phyloP scores from a whole-genome alignment of 2,113 vertebrate species.

The Lucifuga dentata region DNA sequence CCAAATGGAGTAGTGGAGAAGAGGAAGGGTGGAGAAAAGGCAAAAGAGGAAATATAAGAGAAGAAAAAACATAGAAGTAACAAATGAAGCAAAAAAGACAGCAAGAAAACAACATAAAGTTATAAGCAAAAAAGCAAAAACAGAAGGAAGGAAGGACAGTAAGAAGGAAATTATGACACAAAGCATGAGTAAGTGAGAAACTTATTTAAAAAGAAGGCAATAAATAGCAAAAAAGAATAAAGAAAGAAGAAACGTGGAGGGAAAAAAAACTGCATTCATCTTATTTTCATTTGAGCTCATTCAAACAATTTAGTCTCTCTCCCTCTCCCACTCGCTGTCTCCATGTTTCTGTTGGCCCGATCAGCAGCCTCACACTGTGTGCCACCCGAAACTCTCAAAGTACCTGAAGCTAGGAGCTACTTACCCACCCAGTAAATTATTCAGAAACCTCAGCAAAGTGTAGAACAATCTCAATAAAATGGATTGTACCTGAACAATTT shows the following conservation, averaged over 20 bases:
- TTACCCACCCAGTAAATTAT: constrained; percentile 71
- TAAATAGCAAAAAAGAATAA: neutral
- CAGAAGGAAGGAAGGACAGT: neutral
- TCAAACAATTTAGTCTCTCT: constrained; percentile 34
- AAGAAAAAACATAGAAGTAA: no score
- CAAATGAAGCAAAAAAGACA: neutral
- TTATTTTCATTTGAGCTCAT: constrained; percentile 49
- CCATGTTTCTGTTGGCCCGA: constrained; percentile 20
- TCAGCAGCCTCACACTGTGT: constrained; percentile 38
- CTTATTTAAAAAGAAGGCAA: neutral
- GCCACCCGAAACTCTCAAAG: constrained; percentile 34
- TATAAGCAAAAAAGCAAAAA: neutral
- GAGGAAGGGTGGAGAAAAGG: constrained; percentile 28
- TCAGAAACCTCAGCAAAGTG: constrained; percentile 60
- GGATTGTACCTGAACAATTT: constrained; percentile 47
- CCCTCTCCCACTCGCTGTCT: neutral
- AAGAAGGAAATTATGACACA: neutral
- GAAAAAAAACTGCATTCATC: neutral
- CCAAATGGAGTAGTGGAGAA: constrained; percentile 22
- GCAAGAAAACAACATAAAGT: neutral
- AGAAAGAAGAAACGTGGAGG: neutral
- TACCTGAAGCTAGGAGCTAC: constrained; percentile 68
- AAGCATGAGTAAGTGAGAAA: neutral
- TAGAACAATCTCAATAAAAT: constrained; percentile 61
- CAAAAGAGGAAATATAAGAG: neutral